Evolutionary conservation across 2,797 vertebrate genomes (phyloP), one percentile per base, ranked within the genome.

Genomic region (Phrynocephalus vlangalii): DNA sequence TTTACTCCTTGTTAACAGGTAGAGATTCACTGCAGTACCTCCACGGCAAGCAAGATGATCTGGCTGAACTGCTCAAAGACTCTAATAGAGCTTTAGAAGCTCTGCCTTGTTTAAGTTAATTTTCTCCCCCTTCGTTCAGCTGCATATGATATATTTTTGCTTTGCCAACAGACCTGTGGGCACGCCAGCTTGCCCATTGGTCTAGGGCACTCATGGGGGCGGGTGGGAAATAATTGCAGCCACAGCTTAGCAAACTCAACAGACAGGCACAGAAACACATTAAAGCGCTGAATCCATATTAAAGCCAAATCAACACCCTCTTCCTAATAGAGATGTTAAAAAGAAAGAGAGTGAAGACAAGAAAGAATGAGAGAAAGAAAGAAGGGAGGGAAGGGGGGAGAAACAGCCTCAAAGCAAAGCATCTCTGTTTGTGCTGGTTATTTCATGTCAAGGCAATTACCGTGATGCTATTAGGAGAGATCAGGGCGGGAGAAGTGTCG

Each of bases 391-490:
- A 71, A 76, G 30, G 67, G 13, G 13, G 70, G 6, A 52, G 52
- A 76, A 26, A 18, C 92, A 92, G 73, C 71, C 94, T 96, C 95
- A 94, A 94, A 96, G 94, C 91, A 89, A 82, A 83, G 91, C 94
- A 83, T 78, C 90, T 90, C 89, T 94, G 93, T 95, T 96, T 96
- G 94, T 94, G 94, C 95, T 96, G 96, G 71, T 94, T 96, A 95
- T 97, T 97, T 97, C 96, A 95, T 96, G 96, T 96, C 95, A 95
- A 95, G 93, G 95, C 96, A 96, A 97, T 97, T 96, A 97, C 95
- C 94, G 95, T 90, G 96, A 96, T 94, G 96, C 95, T 93, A 95
- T 97, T 96, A 96, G 96, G 94, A 95, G 92, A 94, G 96, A 95
- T 93, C 94, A 96, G 94, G 96, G 94, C 87, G 82, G 91, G 93